Percentiles rank a stretch among this genome's conserved stretches.
Conservation (phyloP, 2,797 vertebrate species). For the Triplophysa bombifrons region DNA sequence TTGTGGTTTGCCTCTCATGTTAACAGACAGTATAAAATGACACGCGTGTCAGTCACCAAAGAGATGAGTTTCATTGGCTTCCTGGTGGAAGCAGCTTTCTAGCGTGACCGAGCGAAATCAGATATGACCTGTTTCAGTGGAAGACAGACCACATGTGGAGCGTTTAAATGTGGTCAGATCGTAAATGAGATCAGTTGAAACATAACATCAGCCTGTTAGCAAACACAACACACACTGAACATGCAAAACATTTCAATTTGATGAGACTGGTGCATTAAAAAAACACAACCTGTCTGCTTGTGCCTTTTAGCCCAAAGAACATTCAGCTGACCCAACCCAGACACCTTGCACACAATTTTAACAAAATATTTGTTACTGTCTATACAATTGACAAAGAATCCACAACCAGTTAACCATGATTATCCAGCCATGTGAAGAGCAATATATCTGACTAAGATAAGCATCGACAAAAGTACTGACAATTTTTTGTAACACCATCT, state of each 20-base stretch:
- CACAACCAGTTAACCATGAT: not conserved
- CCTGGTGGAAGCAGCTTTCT: not conserved
- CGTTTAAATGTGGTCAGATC: not conserved
- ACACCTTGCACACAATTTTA: no score
- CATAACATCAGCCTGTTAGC: not conserved
- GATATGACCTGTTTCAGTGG: not conserved
- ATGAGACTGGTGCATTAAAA: not conserved
- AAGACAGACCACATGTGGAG: not conserved
- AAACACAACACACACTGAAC: not conserved
- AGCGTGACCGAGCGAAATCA: slow-evolving; percentile 15
- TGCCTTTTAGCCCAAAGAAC: not conserved
- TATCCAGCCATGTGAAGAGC: not conserved
- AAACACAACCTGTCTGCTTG: no score
- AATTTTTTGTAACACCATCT: not conserved
- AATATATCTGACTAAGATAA: not conserved
- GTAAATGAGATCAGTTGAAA: not conserved
- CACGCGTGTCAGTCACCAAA: slow-evolving; percentile 4
- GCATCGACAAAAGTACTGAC: not conserved
- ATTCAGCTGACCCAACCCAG: not conserved
- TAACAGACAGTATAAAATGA: slow-evolving; percentile 18
- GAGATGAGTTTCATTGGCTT: slow-evolving; percentile 12
- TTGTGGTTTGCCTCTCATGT: slow-evolving; percentile 10
- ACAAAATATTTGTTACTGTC: no score
- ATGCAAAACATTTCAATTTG: not conserved
- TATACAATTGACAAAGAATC: not conserved